Conservation (phyloP, 2,113 vertebrate genomes). For the Eolophus roseicapilla region DNA sequence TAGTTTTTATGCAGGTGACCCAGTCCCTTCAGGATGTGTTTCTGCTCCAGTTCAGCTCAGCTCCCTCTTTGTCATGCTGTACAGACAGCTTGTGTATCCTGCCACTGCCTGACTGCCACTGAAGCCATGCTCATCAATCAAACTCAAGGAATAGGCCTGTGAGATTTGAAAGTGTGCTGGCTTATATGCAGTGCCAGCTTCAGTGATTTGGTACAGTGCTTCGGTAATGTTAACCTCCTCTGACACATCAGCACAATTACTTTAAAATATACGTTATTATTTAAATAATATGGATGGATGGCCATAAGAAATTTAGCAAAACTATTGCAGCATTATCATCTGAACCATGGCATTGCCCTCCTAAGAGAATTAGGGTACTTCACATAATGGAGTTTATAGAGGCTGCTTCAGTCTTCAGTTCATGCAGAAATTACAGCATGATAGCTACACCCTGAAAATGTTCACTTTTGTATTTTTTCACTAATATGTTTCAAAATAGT, state of each 20-base stretch:
- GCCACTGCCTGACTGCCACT: not conserved
- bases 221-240: not conserved
- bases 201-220: not conserved
- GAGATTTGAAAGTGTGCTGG: not conserved
- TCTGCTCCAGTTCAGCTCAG: not conserved
- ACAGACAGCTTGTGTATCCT: not conserved
- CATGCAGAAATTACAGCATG: not conserved
- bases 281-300: not conserved
- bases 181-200: not conserved
- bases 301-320: not conserved
- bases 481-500: not conserved
- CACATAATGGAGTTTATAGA: not conserved
- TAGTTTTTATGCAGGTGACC: not conserved
- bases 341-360: not conserved
- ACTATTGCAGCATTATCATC: not conserved
- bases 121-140: not conserved
- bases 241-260: not conserved
- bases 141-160: not conserved
- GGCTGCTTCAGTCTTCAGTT: not conserved
- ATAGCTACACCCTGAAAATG: not conserved
- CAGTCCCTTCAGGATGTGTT: not conserved
- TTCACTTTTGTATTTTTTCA: not conserved
- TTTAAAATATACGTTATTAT: not conserved
- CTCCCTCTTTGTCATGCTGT: not conserved
- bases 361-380: not conserved